phyloP scores from a whole-genome alignment of 2,888 invertebrate genomes.

The Temnothorax unifasciatus region DNA sequence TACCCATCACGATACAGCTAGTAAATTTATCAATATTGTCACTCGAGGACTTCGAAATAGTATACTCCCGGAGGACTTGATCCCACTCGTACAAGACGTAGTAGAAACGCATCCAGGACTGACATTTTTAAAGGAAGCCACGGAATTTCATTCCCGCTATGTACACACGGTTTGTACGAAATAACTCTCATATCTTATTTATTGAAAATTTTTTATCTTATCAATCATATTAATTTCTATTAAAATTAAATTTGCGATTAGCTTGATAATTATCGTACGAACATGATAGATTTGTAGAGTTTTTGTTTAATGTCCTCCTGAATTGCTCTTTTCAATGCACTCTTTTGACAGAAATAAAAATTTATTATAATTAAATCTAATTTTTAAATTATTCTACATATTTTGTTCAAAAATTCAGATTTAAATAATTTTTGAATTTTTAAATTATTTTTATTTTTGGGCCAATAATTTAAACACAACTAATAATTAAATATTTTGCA shows the following conservation, averaged over 20 bases:
- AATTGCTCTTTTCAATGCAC: background rate
- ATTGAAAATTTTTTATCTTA: background rate
- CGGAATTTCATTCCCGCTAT: constrained; percentile 99
- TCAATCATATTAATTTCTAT: background rate
- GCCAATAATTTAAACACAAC: background rate
- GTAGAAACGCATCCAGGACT: constrained; percentile 99
- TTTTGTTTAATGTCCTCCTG: background rate
- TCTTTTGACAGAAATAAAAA: background rate
- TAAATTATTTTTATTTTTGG: background rate
- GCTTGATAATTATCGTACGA: background rate
- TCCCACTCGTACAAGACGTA: constrained; percentile 98
- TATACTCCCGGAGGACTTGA: constrained; percentile 96
- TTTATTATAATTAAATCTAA: background rate
- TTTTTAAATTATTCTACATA: background rate
- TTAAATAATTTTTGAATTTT: constrained; percentile 1
- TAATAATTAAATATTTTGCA: background rate
- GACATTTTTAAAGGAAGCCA: constrained; percentile 98
- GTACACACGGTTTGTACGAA: constrained; percentile 94
- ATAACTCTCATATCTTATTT: background rate
- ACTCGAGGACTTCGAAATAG: constrained; percentile 91
- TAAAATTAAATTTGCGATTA: background rate
- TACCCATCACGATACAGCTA: constrained; percentile 95
- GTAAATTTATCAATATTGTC: constrained; percentile 95
- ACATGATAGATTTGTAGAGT: background rate
- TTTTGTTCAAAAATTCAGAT: constrained; percentile 2